Conservation (phyloP, 2,797 vertebrate species). For the Anniella stebbinsi region DNA sequence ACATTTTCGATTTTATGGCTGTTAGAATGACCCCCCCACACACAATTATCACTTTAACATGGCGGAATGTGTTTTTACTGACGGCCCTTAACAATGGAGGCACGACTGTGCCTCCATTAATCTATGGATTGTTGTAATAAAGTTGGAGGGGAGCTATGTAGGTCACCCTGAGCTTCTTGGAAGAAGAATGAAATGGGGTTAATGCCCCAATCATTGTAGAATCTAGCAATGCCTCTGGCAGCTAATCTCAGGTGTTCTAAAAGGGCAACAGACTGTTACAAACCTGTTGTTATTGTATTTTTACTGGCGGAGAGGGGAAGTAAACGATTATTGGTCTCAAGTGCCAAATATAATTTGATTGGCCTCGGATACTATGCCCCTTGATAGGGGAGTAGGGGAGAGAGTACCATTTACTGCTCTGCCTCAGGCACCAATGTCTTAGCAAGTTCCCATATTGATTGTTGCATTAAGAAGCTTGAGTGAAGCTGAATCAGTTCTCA, state of each 20-base stretch:
- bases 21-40: too few relatives aligned
- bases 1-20: too few relatives aligned
- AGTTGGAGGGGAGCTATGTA: too few relatives aligned
- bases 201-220: neutral
- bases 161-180: too few relatives aligned
- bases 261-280: neutral
- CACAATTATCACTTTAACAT: too few relatives aligned
- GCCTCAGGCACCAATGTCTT: too few relatives aligned
- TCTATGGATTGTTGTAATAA: neutral
- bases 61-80: too few relatives aligned
- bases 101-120: too few relatives aligned
- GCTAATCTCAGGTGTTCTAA: neutral
- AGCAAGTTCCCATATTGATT: neutral
- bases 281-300: neutral
- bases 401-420: too few relatives aligned
- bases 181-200: neutral
- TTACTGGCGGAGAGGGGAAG: neutral
- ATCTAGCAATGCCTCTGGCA: neutral
- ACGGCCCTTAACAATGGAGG: too few relatives aligned
- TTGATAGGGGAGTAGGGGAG: neutral
- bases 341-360: neutral
- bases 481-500: neutral
- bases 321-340: too few relatives aligned
- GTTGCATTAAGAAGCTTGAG: neutral
- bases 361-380: neutral